Evolutionary conservation across 2,888 invertebrate genomes (phyloP), one percentile per base, ranked within the genome.

Genomic region (Corythucha ciliata): DNA sequence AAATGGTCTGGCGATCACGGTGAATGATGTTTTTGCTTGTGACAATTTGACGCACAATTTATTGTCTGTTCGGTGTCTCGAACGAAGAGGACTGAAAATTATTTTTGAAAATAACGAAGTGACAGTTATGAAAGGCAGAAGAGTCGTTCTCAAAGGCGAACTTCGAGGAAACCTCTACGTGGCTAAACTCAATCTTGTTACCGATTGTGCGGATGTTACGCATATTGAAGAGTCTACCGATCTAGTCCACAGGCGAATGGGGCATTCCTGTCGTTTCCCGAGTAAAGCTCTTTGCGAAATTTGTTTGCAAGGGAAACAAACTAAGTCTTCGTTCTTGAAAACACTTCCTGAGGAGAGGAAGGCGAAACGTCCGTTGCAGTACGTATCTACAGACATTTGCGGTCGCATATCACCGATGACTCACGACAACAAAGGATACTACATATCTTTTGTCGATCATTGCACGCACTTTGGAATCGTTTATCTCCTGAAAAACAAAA

Each of bases 381-480:
- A n/a, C 24, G 21, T 46, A 22, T 21, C 34, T 8, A 12, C 46
- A 2, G 46, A 46, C 21, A 25, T 46, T 7, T 46, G 33, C 20
- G 29, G 29, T 20, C 27, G n/a, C 16, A 14, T 44, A 6, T n/a
- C 44, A 14, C 44, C 44, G 5, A 2, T 21, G 12, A 44, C 42
- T n/a, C 21, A 27, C 16, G 24, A 42, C 25, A 29, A 29, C 8
- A 42, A 26, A 21, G 7, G 12, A 3, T 42, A 42, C 29, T 42
- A 42, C 14, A 29, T 42, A 10, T 26, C 42, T 10, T 42, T 42
- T 22, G 3, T 46, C 4, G 46, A 46, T 21, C 46, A 46, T 32
- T 46, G 24, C 25, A 46, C 21, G 8, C 8, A 14, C 12, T 46
- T 46, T n/a, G 34, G 34, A 2, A 20, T 46, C 7, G 46, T 46